Percentiles rank a stretch among this genome's conserved stretches.
These are phyloP conservation scores for Protobothrops mucrosquamatus DNA, from an alignment of 2,113 vertebrate genomes.

Conservation along the genomic window DNA sequence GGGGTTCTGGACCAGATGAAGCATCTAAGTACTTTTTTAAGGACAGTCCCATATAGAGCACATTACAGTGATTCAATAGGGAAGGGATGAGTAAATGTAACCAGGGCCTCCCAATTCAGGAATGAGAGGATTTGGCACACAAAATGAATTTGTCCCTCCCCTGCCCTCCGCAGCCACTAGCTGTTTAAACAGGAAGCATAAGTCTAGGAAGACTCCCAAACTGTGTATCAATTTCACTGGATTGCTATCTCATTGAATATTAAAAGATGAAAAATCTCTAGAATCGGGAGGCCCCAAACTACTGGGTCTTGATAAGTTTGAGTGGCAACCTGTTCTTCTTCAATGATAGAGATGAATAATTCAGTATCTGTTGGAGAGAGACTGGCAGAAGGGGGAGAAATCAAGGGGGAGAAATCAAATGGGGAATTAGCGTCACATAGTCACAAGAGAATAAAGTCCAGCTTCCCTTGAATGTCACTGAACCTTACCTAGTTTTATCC, in stretches of 20 bases:
- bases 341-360: not conserved
- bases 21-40: not conserved
- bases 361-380: not conserved
- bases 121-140: not conserved
- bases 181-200: not conserved
- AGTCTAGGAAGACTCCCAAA: not conserved
- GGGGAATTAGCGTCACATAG: not conserved
- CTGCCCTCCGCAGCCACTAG: not conserved
- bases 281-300: not conserved
- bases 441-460: not conserved
- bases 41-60: not conserved
- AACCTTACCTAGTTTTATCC: not conserved
- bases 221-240: not conserved
- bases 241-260: not conserved
- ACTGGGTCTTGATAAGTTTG: not conserved
- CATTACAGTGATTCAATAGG: not conserved
- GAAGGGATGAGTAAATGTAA: not conserved
- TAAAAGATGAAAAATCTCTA: not conserved
- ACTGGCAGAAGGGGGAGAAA: not conserved
- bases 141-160: not conserved
- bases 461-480: not conserved
- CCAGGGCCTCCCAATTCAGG: not conserved
- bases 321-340: not conserved
- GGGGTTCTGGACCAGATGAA: not conserved
- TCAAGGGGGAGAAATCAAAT: not conserved